A percentile compares a stretch with the other conserved stretches of the same genome.
These are phyloP conservation scores for Melopsittacus undulatus DNA, from an alignment of 2,797 vertebrate genomes.

Conservation along the genomic window DNA sequence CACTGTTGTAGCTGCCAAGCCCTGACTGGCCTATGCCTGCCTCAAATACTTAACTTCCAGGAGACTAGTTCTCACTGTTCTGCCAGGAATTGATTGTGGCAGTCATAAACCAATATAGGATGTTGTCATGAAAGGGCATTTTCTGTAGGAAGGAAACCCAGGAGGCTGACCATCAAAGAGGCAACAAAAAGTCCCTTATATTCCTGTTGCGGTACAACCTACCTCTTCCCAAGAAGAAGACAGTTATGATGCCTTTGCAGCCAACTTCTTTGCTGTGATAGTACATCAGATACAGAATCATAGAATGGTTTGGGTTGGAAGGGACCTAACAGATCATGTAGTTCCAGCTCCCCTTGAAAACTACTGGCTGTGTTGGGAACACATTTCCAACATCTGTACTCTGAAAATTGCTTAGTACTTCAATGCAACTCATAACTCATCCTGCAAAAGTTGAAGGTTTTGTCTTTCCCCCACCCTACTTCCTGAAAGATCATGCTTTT, in stretches of 20 bases:
- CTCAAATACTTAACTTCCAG: neutral
- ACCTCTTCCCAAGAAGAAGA: neutral
- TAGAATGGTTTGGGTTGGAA: neutral
- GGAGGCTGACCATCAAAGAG: neutral
- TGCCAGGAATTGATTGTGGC: neutral
- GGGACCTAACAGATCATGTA: neutral
- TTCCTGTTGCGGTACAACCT: neutral
- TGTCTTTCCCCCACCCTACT: neutral
- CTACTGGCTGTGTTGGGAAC: neutral
- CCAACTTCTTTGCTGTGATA: neutral
- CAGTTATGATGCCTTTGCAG: neutral
- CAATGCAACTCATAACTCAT: neutral
- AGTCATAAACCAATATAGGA: neutral
- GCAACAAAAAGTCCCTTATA: neutral
- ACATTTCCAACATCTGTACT: neutral
- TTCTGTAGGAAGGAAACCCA: neutral
- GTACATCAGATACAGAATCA: neutral
- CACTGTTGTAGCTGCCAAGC: neutral
- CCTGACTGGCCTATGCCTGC: neutral
- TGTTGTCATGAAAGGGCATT: neutral
- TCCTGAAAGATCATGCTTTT: neutral
- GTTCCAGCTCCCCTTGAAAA: neutral
- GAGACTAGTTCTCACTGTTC: constrained; percentile 36
- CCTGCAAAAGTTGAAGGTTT: neutral
- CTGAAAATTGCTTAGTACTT: neutral